Evolutionary conservation across 2,888 invertebrate species (phyloP).

Genomic region (Achlya flavicornis): DNA sequence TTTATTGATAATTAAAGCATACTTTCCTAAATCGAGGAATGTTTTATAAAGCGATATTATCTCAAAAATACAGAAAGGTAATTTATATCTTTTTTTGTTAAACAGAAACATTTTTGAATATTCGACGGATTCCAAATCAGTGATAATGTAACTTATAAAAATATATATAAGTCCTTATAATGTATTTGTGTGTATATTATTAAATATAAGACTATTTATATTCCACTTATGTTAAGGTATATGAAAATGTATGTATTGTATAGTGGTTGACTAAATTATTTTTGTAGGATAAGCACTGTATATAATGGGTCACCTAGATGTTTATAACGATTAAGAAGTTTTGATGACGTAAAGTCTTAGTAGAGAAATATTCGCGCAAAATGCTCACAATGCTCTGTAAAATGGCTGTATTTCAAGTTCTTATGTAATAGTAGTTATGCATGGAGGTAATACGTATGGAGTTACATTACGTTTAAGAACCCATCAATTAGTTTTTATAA

Average conservation of each 20-base stretch:
- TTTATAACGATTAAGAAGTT: constrained; percentile 68
- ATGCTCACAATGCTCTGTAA: constrained; percentile 46
- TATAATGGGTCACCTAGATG: constrained; percentile 73
- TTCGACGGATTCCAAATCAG: constrained; percentile 39
- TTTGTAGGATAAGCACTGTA: constrained; percentile 82
- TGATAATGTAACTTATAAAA: constrained; percentile 30
- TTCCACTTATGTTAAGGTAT: constrained; percentile 52
- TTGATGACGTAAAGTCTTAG: constrained; percentile 58
- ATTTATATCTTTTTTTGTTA: neutral
- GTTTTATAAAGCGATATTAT: neutral
- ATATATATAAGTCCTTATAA: constrained; percentile 18
- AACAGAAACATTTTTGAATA: constrained; percentile 4
- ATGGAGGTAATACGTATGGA: too few species aligned
- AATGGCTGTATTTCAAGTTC: neutral
- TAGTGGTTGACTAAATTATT: constrained; percentile 81
- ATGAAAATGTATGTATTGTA: constrained; percentile 74
- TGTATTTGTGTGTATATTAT: constrained; percentile 55
- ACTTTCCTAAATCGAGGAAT: neutral
- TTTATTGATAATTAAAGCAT: neutral
- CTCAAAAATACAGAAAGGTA: neutral
- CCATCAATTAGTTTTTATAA: too few species aligned
- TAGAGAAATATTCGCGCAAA: constrained; percentile 50
- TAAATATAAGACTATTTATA: constrained; percentile 67
- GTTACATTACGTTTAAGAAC: neutral
- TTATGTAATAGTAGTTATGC: neutral